Conservation (phyloP, 2,797 vertebrate genomes). For the Margarornis squamiger region DNA sequence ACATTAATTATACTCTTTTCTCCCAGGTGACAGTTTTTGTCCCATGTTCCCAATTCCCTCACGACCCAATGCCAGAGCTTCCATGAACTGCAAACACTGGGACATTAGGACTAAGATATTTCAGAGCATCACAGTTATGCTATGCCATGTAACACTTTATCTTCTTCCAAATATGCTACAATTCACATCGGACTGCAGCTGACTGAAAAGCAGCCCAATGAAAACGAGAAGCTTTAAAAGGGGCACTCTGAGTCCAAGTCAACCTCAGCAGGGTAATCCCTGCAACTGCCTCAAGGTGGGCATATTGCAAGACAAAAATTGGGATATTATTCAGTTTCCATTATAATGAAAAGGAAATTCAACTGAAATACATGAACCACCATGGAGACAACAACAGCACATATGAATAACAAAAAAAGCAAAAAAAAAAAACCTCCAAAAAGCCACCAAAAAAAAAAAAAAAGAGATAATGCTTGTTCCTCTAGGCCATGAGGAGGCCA, state of each 20-base stretch:
- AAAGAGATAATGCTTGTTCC: background rate
- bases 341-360: background rate
- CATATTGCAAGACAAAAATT: background rate
- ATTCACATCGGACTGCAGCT: background rate
- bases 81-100: background rate
- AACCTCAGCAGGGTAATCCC: background rate
- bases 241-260: background rate
- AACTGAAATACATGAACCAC: background rate
- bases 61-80: background rate
- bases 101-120: rapidly evolving
- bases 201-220: background rate
- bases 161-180: background rate
- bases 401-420: rapidly evolving
- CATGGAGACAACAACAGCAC: background rate
- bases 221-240: background rate
- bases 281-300: background rate
- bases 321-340: background rate
- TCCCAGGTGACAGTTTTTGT: background rate
- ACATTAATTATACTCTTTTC: background rate
- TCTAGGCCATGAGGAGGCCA: background rate
- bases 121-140: background rate
- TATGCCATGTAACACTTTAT: background rate
- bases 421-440: background rate
- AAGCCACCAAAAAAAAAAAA: background rate
- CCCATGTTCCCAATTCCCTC: background rate